phyloP scores from a whole-genome alignment of 1,140 invertebrate genomes.

The Zaprionus tsacasi region DNA sequence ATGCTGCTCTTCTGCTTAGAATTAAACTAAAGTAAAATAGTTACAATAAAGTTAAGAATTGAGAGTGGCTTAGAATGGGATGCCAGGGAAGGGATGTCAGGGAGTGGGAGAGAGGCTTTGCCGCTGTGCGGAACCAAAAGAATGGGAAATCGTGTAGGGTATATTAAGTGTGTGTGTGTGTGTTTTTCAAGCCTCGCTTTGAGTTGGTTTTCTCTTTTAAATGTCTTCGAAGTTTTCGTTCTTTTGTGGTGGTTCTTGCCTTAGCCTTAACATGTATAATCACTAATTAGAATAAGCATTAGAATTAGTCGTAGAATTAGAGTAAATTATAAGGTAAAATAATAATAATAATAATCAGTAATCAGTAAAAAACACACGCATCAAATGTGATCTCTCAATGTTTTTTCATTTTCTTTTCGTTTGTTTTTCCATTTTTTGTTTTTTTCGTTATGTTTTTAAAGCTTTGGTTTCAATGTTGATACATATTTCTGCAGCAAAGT shows the following conservation, averaged over 20 bases:
- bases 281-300: slow-evolving; percentile 41
- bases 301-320: slow-evolving; percentile 35
- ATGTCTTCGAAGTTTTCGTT: slow-evolving; percentile 58
- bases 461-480: slow-evolving; percentile 76
- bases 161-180: not conserved
- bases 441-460: slow-evolving; percentile 54
- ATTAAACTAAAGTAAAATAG: slow-evolving; percentile 52
- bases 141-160: not conserved
- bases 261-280: slow-evolving; percentile 43
- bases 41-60: slow-evolving; percentile 9
- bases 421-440: slow-evolving; percentile 19
- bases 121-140: not conserved
- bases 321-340: slow-evolving; percentile 51
- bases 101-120: not conserved
- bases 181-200: slow-evolving; percentile 67
- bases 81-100: not conserved
- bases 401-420: slow-evolving; percentile 36
- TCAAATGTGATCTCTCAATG: slow-evolving; percentile 60
- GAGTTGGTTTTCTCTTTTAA: slow-evolving; percentile 48
- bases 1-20: slow-evolving; percentile 45
- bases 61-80: not conserved
- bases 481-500: slow-evolving; percentile 75
- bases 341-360: slow-evolving; percentile 21
- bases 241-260: slow-evolving; percentile 6
- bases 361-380: slow-evolving; percentile 55